Conservation (phyloP, 2,113 vertebrate genomes). For the Tenebrosternarchus preto region DNA sequence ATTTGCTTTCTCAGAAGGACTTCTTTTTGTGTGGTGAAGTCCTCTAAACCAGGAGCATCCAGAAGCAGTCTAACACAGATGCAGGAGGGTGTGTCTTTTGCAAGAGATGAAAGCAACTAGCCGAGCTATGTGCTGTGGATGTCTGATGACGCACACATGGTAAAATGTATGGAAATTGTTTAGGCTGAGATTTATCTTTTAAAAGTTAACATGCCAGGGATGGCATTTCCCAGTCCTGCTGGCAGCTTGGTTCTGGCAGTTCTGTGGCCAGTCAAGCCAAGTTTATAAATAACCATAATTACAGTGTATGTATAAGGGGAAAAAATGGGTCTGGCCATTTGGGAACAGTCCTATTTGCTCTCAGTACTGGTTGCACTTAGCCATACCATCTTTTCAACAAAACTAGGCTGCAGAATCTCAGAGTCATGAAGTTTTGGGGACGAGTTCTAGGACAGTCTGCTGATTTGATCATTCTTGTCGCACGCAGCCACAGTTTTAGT, state of each 20-base stretch:
- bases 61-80: conserved; percentile 55
- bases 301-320: conserved; percentile 61
- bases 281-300: conserved; percentile 79
- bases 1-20: not conserved
- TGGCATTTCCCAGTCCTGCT: conserved; percentile 57
- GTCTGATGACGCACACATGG: conserved; percentile 42
- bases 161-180: conserved; percentile 29
- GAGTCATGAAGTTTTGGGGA: not conserved
- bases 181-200: conserved; percentile 18
- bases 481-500: not conserved
- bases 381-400: conserved; percentile 19
- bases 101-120: conserved; percentile 38
- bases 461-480: not conserved
- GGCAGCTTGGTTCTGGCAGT: conserved; percentile 59
- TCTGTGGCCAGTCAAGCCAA: conserved; percentile 61
- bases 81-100: conserved; percentile 52
- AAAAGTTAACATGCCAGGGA: conserved; percentile 17
- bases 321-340: conserved; percentile 60
- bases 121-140: conserved; percentile 48
- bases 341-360: conserved; percentile 60
- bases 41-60: conserved; percentile 39
- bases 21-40: not conserved
- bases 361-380: conserved; percentile 53
- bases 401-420: not conserved
- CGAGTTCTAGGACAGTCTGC: not conserved